These are phyloP conservation scores for Sander lucioperca DNA, from an alignment of 2,113 vertebrate genomes.

Conservation along the genomic window DNA sequence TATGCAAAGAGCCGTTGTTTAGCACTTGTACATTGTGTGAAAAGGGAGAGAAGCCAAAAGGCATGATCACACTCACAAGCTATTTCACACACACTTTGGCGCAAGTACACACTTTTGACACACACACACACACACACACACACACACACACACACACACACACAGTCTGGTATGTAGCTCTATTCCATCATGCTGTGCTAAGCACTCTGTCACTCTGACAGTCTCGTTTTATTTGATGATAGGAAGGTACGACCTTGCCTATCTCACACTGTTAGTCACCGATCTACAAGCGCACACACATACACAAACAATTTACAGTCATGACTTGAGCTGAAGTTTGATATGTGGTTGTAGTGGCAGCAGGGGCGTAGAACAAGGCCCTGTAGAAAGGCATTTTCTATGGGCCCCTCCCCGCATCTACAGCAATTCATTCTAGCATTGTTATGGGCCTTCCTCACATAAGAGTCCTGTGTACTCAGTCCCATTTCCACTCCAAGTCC, in stretches of 20 bases:
- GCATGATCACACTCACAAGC: background rate
- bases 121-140: constrained; percentile 13
- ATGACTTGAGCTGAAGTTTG: constrained; percentile 33
- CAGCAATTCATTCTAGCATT: no score
- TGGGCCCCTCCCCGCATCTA: no score
- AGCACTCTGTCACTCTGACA: constrained; percentile 74
- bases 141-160: constrained; percentile 37
- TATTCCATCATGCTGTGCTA: constrained; percentile 64
- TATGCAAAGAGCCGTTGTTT: constrained; percentile 7
- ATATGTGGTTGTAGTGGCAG: background rate
- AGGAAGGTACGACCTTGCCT: constrained; percentile 70
- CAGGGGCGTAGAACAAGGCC: no score
- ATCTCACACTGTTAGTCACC: constrained; percentile 56
- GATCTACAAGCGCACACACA: constrained; percentile 47
- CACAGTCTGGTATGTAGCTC: constrained; percentile 44
- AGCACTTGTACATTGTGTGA: background rate
- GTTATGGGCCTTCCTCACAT: no score
- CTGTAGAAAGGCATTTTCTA: no score
- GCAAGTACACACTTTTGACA: background rate
- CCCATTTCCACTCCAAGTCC: no score
- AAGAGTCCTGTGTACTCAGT: no score
- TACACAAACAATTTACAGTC: constrained; percentile 28
- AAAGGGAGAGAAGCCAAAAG: background rate
- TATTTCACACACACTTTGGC: background rate
- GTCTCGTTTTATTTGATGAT: constrained; percentile 72